Evolutionary conservation across 2,797 vertebrate genomes (phyloP).

Genomic region (Kryptopterus vitreolus): DNA sequence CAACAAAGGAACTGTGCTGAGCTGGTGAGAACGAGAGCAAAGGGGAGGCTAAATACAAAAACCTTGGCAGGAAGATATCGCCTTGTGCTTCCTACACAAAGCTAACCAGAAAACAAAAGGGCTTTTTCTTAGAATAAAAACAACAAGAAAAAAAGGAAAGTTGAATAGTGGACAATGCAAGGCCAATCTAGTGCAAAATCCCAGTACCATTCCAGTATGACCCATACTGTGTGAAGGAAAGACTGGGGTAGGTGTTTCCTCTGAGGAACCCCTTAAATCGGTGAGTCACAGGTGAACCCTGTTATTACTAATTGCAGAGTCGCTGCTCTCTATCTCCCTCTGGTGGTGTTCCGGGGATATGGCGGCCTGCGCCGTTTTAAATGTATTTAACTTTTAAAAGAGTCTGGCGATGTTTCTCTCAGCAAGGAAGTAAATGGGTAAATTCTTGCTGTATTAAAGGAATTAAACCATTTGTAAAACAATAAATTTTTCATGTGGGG

Average conservation of each 20-base stretch:
- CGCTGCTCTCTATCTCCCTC: constrained; percentile 7
- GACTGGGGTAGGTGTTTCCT: no score
- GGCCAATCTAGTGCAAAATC: background rate
- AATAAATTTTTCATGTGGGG: no score
- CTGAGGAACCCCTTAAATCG: background rate
- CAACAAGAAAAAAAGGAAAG: background rate
- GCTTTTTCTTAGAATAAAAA: no score
- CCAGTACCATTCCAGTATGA: background rate
- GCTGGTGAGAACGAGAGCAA: background rate
- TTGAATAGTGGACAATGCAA: background rate
- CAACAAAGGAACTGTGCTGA: background rate
- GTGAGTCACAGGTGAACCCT: background rate
- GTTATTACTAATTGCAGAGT: background rate
- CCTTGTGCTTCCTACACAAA: background rate
- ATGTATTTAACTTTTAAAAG: no score
- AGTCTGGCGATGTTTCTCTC: background rate
- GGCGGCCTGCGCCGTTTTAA: background rate
- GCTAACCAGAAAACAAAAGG: background rate
- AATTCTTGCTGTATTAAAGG: no score
- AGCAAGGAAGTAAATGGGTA: no score
- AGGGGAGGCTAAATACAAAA: background rate
- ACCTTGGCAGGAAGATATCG: background rate
- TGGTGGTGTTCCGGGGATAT: background rate
- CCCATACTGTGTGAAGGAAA: no score
- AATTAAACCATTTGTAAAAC: no score